Percentiles rank a stretch among this genome's conserved stretches.
Conservation (phyloP, 2,888 invertebrate genomes). For the Pinctada fucata region DNA sequence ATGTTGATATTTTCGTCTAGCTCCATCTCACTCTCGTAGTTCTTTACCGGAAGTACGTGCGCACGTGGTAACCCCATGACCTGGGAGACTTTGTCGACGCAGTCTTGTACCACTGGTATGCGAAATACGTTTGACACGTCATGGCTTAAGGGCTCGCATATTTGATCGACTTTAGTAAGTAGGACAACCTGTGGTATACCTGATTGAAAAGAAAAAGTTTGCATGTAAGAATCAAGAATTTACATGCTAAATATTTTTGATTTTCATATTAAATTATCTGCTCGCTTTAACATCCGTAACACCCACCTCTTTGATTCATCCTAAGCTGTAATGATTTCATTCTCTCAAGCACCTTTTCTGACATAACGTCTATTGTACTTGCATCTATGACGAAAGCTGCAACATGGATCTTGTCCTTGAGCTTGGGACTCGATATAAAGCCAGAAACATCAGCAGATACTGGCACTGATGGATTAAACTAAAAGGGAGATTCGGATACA, state of each 20-base stretch:
- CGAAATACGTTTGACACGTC: slow-evolving; percentile 43
- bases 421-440: slow-evolving; percentile 16
- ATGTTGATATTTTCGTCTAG: slow-evolving; percentile 47
- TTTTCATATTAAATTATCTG: too few species aligned
- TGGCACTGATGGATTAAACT: too few species aligned
- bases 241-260: too few species aligned
- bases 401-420: slow-evolving; percentile 49
- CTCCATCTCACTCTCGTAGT: slow-evolving; percentile 39
- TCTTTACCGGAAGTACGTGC: slow-evolving; percentile 42
- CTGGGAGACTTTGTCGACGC: slow-evolving; percentile 48
- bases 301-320: slow-evolving; percentile 47
- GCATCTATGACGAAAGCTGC: slow-evolving; percentile 49
- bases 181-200: slow-evolving; percentile 55
- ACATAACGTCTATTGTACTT: slow-evolving; percentile 44
- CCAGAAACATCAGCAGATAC: too few species aligned
- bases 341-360: slow-evolving; percentile 45
- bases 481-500: too few species aligned
- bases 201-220: slow-evolving; percentile 27
- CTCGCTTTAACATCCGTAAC: too few species aligned
- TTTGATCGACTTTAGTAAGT: slow-evolving; percentile 55
- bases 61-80: slow-evolving; percentile 51
- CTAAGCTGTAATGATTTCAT: slow-evolving; percentile 42
- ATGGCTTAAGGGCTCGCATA: slow-evolving; percentile 44
- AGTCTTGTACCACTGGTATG: slow-evolving; percentile 39
- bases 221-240: too few species aligned